These are phyloP conservation scores for Sylvicapra grimmia DNA, from an alignment of 2,113 vertebrate genomes.

Conservation along the genomic window DNA sequence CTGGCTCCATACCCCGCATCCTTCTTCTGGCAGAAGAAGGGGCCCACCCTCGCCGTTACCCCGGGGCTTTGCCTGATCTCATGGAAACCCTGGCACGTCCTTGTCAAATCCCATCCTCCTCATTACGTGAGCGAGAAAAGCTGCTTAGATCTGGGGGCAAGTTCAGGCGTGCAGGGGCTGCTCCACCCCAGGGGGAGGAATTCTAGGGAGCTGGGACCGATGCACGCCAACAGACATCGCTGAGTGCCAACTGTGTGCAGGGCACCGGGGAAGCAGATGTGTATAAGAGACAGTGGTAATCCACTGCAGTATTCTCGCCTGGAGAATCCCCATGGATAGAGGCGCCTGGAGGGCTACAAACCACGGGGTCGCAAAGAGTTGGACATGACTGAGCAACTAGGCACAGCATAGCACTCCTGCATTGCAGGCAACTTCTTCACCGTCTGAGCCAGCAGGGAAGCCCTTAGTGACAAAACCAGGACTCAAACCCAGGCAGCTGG, in stretches of 20 bases:
- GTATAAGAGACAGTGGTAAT: no score
- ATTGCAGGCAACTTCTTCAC: not conserved
- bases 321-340: not conserved
- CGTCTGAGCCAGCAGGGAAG: not conserved
- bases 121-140: conserved; percentile 39
- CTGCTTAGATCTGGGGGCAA: conserved; percentile 55
- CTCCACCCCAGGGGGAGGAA: not conserved
- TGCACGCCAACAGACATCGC: not conserved
- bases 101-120: conserved; percentile 54
- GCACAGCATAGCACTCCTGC: not conserved
- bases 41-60: not conserved
- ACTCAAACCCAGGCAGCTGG: not conserved
- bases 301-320: not conserved
- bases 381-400: not conserved
- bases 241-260: not conserved
- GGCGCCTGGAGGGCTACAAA: not conserved
- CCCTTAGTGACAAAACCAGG: not conserved
- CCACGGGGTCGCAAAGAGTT: fast-evolving
- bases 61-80: not conserved
- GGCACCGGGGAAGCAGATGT: not conserved
- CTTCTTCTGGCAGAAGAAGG: not conserved
- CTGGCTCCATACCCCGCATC: not conserved
- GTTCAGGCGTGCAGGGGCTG: not conserved
- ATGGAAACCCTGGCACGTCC: conserved; percentile 22
- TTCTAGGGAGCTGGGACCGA: not conserved